A percentile compares a stretch with the other conserved stretches of the same genome.
Conservation (phyloP, 2,113 vertebrate genomes). For the Eolophus roseicapilla region DNA sequence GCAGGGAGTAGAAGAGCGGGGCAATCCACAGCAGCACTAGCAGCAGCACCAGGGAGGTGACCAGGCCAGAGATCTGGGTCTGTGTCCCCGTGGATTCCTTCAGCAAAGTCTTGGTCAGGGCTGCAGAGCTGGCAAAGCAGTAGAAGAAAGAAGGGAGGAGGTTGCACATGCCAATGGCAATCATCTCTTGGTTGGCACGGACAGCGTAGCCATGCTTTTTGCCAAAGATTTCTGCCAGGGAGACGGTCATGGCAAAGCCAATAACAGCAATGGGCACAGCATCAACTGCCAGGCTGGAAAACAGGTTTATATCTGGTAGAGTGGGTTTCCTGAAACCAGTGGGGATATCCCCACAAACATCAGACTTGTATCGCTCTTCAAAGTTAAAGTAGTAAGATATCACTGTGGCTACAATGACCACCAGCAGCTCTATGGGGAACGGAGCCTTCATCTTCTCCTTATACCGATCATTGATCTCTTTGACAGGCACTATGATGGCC, state of each 20-base stretch:
- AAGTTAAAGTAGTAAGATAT: conserved; percentile 52
- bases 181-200: conserved; percentile 71
- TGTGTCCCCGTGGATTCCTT: conserved; percentile 68
- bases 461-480: conserved; percentile 63
- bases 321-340: conserved; percentile 66
- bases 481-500: conserved; percentile 58
- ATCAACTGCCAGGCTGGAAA: conserved; percentile 64
- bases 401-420: conserved; percentile 51
- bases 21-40: conserved; percentile 68
- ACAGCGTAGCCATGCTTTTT: conserved; percentile 65
- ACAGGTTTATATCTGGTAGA: conserved; percentile 32
- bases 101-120: conserved; percentile 68
- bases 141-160: conserved; percentile 72
- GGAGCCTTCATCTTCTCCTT: conserved; percentile 65
- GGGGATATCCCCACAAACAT: conserved; percentile 63
- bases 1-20: conserved; percentile 60
- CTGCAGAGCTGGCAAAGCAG: conserved; percentile 64
- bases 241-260: conserved; percentile 67
- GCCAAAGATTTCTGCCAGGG: conserved; percentile 68
- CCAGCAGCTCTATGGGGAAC: conserved; percentile 62
- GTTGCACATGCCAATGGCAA: conserved; percentile 68
- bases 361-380: not conserved
- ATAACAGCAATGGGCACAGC: conserved; percentile 68
- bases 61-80: conserved; percentile 55
- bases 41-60: conserved; percentile 66